Evolutionary conservation across 2,888 invertebrate genomes (phyloP).

Genomic region (Escarpia spicata): DNA sequence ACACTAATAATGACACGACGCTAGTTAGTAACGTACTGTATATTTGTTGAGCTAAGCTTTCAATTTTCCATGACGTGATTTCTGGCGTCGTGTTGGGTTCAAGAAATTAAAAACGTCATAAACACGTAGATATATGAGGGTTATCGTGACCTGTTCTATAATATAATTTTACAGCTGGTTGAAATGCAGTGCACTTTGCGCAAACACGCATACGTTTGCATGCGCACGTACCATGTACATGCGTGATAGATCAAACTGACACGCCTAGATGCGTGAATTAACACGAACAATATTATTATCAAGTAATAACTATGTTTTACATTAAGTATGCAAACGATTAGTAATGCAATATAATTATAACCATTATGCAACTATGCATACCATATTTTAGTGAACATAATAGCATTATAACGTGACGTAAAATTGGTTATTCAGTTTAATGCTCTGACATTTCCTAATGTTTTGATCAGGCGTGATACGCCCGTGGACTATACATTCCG

Average conservation of each 20-base stretch:
- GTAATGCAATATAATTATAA: not conserved
- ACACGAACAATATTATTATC: not conserved
- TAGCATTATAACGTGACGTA: not conserved
- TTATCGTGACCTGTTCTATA: not conserved
- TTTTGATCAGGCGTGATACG: not conserved
- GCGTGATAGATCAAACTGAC: not conserved
- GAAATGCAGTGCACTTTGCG: not conserved
- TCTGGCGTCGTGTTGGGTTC: not conserved
- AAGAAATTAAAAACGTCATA: not conserved
- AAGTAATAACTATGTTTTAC: too few species aligned
- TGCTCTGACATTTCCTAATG: not conserved
- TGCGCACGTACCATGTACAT: not conserved
- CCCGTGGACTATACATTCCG: too few species aligned
- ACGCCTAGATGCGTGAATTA: not conserved
- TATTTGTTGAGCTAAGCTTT: slow-evolving; percentile 1
- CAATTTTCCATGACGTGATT: not conserved
- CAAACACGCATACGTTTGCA: not conserved
- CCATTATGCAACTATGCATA: not conserved
- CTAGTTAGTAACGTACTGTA: not conserved
- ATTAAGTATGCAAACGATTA: not conserved
- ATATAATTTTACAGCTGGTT: slow-evolving; percentile 4
- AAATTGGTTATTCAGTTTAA: not conserved
- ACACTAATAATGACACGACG: not conserved
- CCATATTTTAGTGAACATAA: not conserved
- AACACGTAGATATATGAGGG: not conserved